Evolutionary conservation across 2,113 vertebrate species (phyloP).

Genomic region (Gymnobelideus leadbeateri): DNA sequence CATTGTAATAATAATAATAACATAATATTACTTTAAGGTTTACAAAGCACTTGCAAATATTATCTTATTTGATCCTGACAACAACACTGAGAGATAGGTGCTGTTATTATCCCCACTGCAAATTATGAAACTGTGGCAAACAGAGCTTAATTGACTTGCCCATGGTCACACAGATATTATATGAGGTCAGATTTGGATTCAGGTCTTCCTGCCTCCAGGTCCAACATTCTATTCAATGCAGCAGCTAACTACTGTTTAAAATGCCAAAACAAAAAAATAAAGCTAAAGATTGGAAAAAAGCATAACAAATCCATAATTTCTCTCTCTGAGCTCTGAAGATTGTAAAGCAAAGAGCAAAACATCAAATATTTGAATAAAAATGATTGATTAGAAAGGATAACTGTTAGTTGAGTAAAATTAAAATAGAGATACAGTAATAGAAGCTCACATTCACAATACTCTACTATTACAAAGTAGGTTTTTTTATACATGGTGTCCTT

Average conservation of each 20-base stretch:
- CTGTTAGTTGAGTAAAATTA: background rate
- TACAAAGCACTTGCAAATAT: background rate
- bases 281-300: background rate
- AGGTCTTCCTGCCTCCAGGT: background rate
- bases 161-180: background rate
- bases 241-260: background rate
- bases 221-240: background rate
- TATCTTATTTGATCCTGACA: background rate
- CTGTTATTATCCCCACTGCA: background rate
- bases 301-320: background rate
- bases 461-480: background rate
- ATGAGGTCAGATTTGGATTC: background rate
- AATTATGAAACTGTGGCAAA: background rate
- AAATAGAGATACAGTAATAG: background rate
- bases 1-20: background rate
- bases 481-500: background rate
- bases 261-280: background rate
- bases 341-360: background rate
- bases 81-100: background rate
- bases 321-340: background rate
- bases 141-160: background rate
- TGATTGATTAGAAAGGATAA: background rate
- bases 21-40: background rate
- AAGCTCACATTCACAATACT: background rate
- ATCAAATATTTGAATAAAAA: background rate